Base-by-base conservation (phyloP, 2,888 invertebrate genomes). In the Cactoblastis cactorum region DNA sequence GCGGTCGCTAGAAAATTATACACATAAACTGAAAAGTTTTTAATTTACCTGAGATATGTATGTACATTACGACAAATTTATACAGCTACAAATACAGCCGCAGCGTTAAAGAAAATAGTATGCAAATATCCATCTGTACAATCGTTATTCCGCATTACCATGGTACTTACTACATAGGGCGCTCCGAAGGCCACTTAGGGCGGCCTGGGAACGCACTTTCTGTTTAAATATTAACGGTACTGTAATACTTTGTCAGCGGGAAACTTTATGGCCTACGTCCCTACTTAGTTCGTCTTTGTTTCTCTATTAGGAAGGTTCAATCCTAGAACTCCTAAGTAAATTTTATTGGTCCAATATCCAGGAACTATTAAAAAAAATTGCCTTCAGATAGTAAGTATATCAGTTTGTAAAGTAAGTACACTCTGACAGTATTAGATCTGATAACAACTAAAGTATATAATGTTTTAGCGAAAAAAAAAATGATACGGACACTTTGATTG, bases 101-200 rank as follows among this genome's bases (percentile, higher is more conserved):
- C 24, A 24, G 24, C 8, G 24, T 24, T 24, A 24, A n/a, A n/a
- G n/a, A n/a, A n/a, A n/a, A n/a, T n/a, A n/a, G n/a, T n/a, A n/a
- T n/a, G 8, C 3, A 28, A 28, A 28, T 28, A 28, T 9, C 3
- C 8, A 11, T 17, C 37, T 17, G 6, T 12, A 2, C 14, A 9
- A 8, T 17, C 17, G 4, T 9, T 37, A 37, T 37, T 37, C 2
- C 17, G 17, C 9, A 9, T 8, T 37, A 11, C 9, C 15, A 37
- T 37, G 37, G 37, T 37, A 37, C 37, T 37, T 15, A 17, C 11
- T 37, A 17, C 35, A 24, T 28, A 28, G 17, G 39, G 39, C 22
- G 38, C 38, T 22, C 9, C 41, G 41, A 43, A 32, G 43, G 43
- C 43, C 43, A 32, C 43, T 43, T 28, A 28, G 43, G 43, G 43